Evolutionary conservation across 2,797 vertebrate genomes (phyloP).

Genomic region (Acrossocheilus wenchowensis): DNA sequence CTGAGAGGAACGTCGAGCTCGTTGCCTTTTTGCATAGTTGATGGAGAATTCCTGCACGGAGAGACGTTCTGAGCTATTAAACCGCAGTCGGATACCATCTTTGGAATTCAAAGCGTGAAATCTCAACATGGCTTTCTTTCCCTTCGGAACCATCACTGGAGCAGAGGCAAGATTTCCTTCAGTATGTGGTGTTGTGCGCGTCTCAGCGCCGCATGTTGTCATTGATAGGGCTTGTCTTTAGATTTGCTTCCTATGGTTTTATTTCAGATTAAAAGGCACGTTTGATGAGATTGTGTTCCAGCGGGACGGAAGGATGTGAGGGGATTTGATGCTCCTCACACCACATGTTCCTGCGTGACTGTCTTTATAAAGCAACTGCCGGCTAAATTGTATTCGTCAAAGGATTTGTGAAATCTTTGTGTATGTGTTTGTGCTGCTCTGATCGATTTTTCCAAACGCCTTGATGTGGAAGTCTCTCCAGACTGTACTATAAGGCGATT

Average conservation of each 20-base stretch:
- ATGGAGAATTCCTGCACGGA: slow-evolving; percentile 45
- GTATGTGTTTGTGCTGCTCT: slow-evolving; percentile 1
- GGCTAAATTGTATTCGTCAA: slow-evolving; percentile 23
- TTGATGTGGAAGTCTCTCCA: slow-evolving; percentile 35
- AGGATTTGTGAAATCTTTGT: slow-evolving; percentile 33
- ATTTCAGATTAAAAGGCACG: slow-evolving; percentile 44
- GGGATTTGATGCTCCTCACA: slow-evolving; percentile 41
- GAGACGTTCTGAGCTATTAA: slow-evolving; percentile 40
- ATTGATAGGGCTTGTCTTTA: slow-evolving; percentile 46
- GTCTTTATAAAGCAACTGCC: slow-evolving; percentile 25
- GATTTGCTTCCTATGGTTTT: slow-evolving; percentile 36
- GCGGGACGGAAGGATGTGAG: slow-evolving; percentile 26
- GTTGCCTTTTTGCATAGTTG: slow-evolving; percentile 45
- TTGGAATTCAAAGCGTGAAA: slow-evolving; percentile 45
- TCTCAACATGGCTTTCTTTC: slow-evolving; percentile 63
- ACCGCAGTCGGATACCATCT: slow-evolving; percentile 46
- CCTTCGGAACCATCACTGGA: slow-evolving; percentile 61
- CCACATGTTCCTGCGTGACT: slow-evolving; percentile 25
- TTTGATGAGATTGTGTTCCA: slow-evolving; percentile 49
- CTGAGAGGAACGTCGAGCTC: slow-evolving; percentile 45
- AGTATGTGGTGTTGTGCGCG: slow-evolving; percentile 32
- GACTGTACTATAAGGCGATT: slow-evolving; percentile 33
- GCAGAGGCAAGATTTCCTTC: slow-evolving; percentile 61
- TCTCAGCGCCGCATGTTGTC: slow-evolving; percentile 34
- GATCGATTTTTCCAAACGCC: slow-evolving; percentile 32